These are phyloP conservation scores for Heliconius hortense DNA, from an alignment of 2,888 invertebrate genomes.

Conservation along the genomic window DNA sequence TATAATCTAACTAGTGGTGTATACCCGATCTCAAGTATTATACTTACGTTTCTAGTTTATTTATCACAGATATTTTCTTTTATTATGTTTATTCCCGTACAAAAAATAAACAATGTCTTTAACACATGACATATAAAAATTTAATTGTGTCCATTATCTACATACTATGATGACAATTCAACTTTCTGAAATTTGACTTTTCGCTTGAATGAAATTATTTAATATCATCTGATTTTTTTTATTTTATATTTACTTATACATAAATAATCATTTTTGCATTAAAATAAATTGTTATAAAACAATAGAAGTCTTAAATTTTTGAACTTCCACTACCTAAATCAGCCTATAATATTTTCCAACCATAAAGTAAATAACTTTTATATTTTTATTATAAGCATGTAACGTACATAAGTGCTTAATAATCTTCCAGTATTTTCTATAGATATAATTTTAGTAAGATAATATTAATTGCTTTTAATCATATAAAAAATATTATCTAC, in stretches of 20 bases:
- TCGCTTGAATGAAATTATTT: conserved; percentile 42
- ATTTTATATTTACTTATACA: neutral
- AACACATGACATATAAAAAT: conserved; percentile 41
- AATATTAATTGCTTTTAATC: neutral
- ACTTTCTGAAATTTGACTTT: conserved; percentile 49
- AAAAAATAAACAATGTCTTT: conserved; percentile 40
- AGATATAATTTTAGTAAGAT: neutral
- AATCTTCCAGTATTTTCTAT: neutral
- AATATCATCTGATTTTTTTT: neutral
- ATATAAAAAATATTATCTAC: neutral
- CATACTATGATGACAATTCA: conserved; percentile 64
- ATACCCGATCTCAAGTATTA: conserved; percentile 46
- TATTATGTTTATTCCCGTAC: conserved; percentile 29
- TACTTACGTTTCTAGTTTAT: conserved; percentile 38
- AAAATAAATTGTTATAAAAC: neutral
- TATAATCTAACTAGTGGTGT: conserved; percentile 19
- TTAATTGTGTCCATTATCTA: conserved; percentile 41
- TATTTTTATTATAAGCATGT: neutral
- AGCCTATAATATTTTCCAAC: neutral
- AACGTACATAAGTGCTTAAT: neutral
- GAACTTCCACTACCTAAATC: neutral
- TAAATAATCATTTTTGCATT: too few species aligned
- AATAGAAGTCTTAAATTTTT: neutral
- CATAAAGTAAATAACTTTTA: neutral
- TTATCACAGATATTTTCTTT: conserved; percentile 37